Percentiles rank a stretch among this genome's conserved stretches.
Evolutionary conservation across 2,797 vertebrate species (phyloP).

Genomic region (Ceryle rudis): DNA sequence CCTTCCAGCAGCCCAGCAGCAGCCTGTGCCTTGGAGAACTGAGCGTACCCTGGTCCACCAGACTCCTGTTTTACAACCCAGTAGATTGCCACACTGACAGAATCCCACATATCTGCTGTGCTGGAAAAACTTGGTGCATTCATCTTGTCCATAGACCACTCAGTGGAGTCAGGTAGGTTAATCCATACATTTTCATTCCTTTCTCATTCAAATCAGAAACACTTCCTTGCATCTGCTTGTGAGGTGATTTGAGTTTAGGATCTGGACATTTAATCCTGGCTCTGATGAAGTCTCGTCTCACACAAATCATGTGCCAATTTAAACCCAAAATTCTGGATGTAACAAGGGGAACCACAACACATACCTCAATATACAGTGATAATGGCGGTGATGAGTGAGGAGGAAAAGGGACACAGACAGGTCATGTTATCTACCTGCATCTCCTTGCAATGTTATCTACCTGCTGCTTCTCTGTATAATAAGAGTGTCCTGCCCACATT

Average conservation of each 20-base stretch:
- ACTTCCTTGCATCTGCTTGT: not conserved
- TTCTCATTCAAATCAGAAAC: not conserved
- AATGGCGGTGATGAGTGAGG: not conserved
- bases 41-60: not conserved
- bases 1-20: not conserved
- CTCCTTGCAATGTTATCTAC: not conserved
- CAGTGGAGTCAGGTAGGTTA: not conserved
- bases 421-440: not conserved
- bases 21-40: not conserved
- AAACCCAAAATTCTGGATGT: not conserved
- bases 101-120: not conserved
- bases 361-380: fast-evolving
- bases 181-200: not conserved
- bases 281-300: not conserved
- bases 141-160: not conserved
- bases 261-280: not conserved
- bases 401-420: not conserved
- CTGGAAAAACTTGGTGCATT: not conserved
- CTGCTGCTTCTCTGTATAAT: not conserved
- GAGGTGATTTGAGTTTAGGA: not conserved
- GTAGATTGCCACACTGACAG: not conserved
- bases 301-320: not conserved
- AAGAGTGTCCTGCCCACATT: not conserved
- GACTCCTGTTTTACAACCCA: not conserved
- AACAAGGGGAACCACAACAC: not conserved